Percentiles rank a stretch among this genome's conserved stretches.
Conservation (phyloP, 1,140 invertebrate genomes). For the Vanessa tameamea region DNA sequence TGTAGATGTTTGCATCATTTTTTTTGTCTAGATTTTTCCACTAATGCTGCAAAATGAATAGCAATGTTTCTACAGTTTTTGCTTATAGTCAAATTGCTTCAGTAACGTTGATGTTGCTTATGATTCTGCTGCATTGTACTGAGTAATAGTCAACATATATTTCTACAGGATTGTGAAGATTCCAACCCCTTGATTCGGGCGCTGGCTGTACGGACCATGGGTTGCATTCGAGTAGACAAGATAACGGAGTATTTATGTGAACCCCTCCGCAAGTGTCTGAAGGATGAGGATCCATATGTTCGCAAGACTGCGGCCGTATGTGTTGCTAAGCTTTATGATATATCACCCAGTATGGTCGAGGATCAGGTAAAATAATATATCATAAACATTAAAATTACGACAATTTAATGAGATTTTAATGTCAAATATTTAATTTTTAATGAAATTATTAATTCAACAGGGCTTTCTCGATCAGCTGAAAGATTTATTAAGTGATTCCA, state of each 20-base stretch:
- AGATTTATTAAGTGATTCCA: constrained; percentile 98
- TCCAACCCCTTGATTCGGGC: constrained; percentile 99
- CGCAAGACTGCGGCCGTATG: constrained; percentile 99
- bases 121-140: constrained; percentile 46
- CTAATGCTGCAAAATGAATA: constrained; percentile 40
- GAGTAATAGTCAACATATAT: constrained; percentile 47
- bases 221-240: constrained; percentile 99
- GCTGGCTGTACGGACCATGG: constrained; percentile 99
- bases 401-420: too few species aligned
- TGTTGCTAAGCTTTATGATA: constrained; percentile 99
- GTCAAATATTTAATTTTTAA: neutral
- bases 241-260: constrained; percentile 99
- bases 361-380: constrained; percentile 81
- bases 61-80: constrained; percentile 59
- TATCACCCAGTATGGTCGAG: constrained; percentile 98
- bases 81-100: constrained; percentile 72
- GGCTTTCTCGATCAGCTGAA: constrained; percentile 98
- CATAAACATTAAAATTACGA: neutral
- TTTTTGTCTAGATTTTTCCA: constrained; percentile 5
- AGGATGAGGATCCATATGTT: constrained; percentile 99
- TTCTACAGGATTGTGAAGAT: constrained; percentile 97
- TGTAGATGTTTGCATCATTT: constrained; percentile 9
- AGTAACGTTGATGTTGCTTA: constrained; percentile 65
- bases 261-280: constrained; percentile 98
- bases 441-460: constrained; percentile 78